Evolutionary conservation across 2,113 vertebrate genomes (phyloP).

Genomic region (Xenopus borealis): DNA sequence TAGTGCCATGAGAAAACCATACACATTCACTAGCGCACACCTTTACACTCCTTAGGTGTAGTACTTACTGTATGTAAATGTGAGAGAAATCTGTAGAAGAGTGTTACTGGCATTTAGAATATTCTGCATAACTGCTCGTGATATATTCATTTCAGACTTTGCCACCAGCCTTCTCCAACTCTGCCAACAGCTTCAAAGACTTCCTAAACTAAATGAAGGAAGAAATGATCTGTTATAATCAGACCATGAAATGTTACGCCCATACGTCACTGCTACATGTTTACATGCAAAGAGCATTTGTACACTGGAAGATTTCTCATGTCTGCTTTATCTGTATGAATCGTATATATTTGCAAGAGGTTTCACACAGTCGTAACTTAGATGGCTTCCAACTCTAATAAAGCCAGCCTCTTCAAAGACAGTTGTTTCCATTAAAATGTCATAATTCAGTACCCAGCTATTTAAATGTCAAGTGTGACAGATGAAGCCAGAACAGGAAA

Average conservation of each 20-base stretch:
- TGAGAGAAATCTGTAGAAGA: too few relatives aligned
- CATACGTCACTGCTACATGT: constrained; percentile 25
- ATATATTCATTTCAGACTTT: constrained; percentile 3
- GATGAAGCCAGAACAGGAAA: neutral
- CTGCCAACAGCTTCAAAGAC: constrained; percentile 50
- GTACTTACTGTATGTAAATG: too few relatives aligned
- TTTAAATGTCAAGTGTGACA: neutral
- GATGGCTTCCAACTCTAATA: neutral
- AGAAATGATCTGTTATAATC: constrained; percentile 41
- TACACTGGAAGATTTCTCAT: constrained; percentile 10
- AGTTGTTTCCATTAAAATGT: constrained; percentile 10
- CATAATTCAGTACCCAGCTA: neutral
- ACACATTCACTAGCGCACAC: too few relatives aligned
- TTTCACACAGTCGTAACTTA: neutral
- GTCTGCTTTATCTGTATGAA: constrained; percentile 12
- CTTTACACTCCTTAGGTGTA: too few relatives aligned
- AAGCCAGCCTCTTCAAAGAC: neutral
- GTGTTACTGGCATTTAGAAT: too few relatives aligned
- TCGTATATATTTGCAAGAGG: neutral
- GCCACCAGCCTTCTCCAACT: constrained; percentile 39
- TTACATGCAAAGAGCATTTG: constrained; percentile 15
- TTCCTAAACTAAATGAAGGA: constrained; percentile 48
- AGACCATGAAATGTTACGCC: constrained; percentile 47
- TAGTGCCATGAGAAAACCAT: too few relatives aligned
- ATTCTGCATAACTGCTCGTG: too few relatives aligned